These are phyloP conservation scores for Chironomus riparius DNA, from an alignment of 2,888 invertebrate genomes.

Conservation along the genomic window DNA sequence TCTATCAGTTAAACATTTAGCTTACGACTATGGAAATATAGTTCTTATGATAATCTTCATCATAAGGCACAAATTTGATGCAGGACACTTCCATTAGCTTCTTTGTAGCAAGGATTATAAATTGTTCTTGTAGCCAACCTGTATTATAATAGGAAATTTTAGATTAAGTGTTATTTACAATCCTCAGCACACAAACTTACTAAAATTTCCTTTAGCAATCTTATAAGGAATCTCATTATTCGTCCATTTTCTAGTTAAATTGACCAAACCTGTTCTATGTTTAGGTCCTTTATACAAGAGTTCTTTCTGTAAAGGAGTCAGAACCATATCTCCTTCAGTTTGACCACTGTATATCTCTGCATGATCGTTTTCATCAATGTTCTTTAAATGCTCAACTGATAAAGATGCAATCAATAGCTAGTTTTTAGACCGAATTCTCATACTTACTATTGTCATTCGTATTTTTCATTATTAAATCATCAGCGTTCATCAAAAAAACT, in stretches of 20 bases:
- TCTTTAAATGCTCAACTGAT: no score
- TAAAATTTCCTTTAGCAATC: background rate
- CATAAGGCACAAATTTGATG: background rate
- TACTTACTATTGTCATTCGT: background rate
- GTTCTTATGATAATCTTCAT: background rate
- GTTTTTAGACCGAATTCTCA: no score
- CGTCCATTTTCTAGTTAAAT: constrained; percentile 40
- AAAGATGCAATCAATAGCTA: no score
- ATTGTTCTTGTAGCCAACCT: background rate
- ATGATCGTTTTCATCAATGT: constrained; percentile 10
- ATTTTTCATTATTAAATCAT: no score
- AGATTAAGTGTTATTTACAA: no score
- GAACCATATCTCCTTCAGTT: constrained; percentile 59
- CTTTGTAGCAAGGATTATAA: background rate
- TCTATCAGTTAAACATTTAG: no score
- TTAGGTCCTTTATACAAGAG: background rate
- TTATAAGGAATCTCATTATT: constrained; percentile 40
- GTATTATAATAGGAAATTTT: no score
- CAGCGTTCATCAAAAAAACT: no score
- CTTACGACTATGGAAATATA: background rate
- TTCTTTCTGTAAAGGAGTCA: constrained; percentile 38
- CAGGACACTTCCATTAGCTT: background rate
- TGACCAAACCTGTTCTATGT: constrained; percentile 37
- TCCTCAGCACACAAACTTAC: no score
- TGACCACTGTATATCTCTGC: constrained; percentile 55